Evolutionary conservation across 2,888 invertebrate species (phyloP), one percentile per base, ranked within the genome.

Genomic region (Eucera pruinosa): DNA sequence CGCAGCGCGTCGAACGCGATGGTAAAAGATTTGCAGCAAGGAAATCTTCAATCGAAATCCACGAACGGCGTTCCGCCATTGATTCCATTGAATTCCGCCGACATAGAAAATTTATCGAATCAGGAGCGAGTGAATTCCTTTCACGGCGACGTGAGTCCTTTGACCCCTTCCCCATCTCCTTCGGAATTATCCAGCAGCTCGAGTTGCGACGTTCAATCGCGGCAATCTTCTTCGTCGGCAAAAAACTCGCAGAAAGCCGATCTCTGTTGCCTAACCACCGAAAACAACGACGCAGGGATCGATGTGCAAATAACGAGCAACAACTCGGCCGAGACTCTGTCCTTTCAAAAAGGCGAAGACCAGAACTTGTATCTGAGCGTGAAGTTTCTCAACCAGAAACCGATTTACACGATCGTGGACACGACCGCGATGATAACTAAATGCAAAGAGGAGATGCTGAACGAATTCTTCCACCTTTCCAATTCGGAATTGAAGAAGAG

Each of bases 151-250:
- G 23, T 81, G 9, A 61, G 73, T 5, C 69, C 74, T 6, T 39
- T 73, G n/a, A 82, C 74, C 6, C 74, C 80, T 4, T 78, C 82
- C 5, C 81, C 86, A 6, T 83, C 86, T 6, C 76, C 85, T 4
- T 85, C 84, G 2, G 80, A 86, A 55, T 57, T 75, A 45, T 82
- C 84, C 1, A 82, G 58, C 15, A 72, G 78, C 69, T 86, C 85
- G 0, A 82, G 76, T 6, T 80, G 75, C 6, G 83, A 86, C 2
- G 60, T 30, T n/a, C 70, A 81, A 0, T 50, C 58, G 0, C 82
- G 76, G n/a, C 74, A 80, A 23, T 30, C 27, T 4, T 23, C 15
- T n/a, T 7, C n/a, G n/a, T 13, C 58, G 9, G 9, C 9, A 15
- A 71, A 43, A 9, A 7, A 6, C 39, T n/a, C 45, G n/a, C 72